A percentile compares a stretch with the other conserved stretches of the same genome.
Evolutionary conservation across 2,113 vertebrate genomes (phyloP).

Genomic region (Rhinichthys klamathensis): DNA sequence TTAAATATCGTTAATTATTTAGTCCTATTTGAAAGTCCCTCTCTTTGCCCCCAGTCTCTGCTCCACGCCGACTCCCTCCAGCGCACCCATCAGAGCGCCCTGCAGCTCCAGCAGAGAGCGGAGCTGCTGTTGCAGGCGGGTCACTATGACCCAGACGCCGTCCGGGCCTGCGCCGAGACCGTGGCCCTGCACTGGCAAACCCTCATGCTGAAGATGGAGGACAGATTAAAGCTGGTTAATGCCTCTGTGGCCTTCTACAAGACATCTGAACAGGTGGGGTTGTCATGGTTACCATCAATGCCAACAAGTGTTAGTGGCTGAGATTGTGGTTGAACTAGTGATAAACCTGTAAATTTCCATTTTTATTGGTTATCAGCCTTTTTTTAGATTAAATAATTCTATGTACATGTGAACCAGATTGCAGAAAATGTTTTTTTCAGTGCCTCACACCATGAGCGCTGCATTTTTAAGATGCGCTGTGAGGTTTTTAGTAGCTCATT

Average conservation of each 20-base stretch:
- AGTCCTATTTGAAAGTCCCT: background rate
- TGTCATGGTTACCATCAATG: background rate
- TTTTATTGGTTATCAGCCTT: too few species aligned
- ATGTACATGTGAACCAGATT: background rate
- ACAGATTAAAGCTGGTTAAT: conserved; percentile 95
- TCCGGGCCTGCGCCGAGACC: conserved; percentile 93
- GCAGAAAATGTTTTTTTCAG: background rate
- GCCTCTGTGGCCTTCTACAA: conserved; percentile 98
- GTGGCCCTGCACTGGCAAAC: conserved; percentile 99
- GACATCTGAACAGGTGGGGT: conserved; percentile 93
- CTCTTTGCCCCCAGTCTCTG: conserved; percentile 80
- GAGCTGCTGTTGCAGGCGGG: conserved; percentile 94
- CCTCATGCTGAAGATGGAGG: conserved; percentile 98
- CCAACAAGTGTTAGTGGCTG: background rate
- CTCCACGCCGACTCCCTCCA: conserved; percentile 98
- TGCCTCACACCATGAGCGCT: background rate
- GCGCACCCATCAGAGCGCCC: conserved; percentile 98
- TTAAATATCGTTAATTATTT: too few species aligned
- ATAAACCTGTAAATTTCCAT: background rate
- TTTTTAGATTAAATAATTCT: too few species aligned
- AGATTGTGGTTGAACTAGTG: background rate
- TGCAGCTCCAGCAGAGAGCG: conserved; percentile 97
- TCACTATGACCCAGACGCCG: conserved; percentile 93
- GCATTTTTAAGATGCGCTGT: background rate
- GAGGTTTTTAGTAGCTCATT: background rate